Conservation (phyloP, 2,113 vertebrate genomes). For the Chlorocebus sabaeus region DNA sequence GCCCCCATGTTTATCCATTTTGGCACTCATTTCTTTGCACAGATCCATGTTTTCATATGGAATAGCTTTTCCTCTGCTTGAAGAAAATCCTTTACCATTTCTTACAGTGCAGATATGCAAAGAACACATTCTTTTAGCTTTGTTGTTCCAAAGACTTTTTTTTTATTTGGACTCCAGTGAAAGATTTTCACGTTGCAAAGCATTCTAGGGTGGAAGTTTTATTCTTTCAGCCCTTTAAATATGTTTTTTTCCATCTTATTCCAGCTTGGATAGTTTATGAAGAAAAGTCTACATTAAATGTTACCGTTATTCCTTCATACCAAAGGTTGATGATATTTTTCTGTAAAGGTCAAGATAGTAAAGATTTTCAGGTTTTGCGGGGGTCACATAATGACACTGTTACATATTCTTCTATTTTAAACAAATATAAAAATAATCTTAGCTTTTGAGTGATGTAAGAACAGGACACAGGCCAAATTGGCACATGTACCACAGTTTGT, state of each 20-base stretch:
- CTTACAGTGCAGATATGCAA: not conserved
- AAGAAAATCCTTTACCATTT: not conserved
- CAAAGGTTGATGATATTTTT: not conserved
- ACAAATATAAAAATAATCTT: not conserved
- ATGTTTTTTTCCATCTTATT: not conserved
- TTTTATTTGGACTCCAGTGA: not conserved
- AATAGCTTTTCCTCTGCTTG: not conserved
- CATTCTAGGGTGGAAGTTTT: not conserved
- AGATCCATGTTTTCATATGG: not conserved
- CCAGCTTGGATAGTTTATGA: not conserved
- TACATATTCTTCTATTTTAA: not conserved
- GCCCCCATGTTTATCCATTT: not conserved
- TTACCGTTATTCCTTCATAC: not conserved
- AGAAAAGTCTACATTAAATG: not conserved
- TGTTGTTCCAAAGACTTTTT: not conserved
- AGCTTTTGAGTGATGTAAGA: not conserved
- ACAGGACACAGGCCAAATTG: not conserved
- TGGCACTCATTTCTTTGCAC: not conserved
- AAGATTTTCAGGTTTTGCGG: not conserved
- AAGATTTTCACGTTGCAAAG: not conserved
- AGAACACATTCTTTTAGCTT: not conserved
- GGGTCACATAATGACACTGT: not conserved
- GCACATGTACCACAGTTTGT: not conserved
- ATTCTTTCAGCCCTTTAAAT: not conserved
- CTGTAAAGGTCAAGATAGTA: not conserved